Percentiles rank a stretch among this genome's conserved stretches.
phyloP scores from a whole-genome alignment of 2,113 vertebrate species.

The Osmerus eperlanus region DNA sequence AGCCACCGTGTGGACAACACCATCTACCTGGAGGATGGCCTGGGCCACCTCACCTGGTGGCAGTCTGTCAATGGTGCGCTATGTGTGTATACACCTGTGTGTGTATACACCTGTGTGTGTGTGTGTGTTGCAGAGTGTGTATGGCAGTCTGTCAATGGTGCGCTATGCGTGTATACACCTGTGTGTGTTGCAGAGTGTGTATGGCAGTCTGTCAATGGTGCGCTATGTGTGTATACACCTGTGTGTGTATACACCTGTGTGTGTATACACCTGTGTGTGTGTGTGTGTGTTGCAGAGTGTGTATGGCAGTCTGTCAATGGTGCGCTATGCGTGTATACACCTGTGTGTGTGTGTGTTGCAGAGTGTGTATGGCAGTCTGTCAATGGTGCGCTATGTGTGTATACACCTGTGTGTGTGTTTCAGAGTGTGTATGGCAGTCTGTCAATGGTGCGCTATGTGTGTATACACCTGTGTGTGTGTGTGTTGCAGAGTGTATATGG shows the following conservation, averaged over 20 bases:
- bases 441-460: slow-evolving; percentile 73
- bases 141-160: slow-evolving; percentile 84
- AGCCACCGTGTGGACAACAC: slow-evolving; percentile 83
- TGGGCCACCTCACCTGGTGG: slow-evolving; percentile 78
- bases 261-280: too few relatives aligned
- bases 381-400: slow-evolving; percentile 68
- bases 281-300: neutral
- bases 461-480: neutral
- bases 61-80: slow-evolving; percentile 81
- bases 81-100: slow-evolving; percentile 6
- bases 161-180: slow-evolving; percentile 24
- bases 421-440: slow-evolving; percentile 77
- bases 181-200: neutral
- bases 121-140: neutral
- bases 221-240: slow-evolving; percentile 24
- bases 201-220: slow-evolving; percentile 87
- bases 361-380: slow-evolving; percentile 90
- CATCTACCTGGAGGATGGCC: slow-evolving; percentile 69
- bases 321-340: slow-evolving; percentile 46
- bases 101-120: neutral
- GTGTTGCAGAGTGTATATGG: slow-evolving; percentile 68
- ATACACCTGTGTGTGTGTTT: neutral
- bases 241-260: neutral
- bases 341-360: neutral
- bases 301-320: slow-evolving; percentile 88